These are phyloP conservation scores for Helobdella robusta DNA, from an alignment of 2,888 invertebrate genomes.

Conservation along the genomic window DNA sequence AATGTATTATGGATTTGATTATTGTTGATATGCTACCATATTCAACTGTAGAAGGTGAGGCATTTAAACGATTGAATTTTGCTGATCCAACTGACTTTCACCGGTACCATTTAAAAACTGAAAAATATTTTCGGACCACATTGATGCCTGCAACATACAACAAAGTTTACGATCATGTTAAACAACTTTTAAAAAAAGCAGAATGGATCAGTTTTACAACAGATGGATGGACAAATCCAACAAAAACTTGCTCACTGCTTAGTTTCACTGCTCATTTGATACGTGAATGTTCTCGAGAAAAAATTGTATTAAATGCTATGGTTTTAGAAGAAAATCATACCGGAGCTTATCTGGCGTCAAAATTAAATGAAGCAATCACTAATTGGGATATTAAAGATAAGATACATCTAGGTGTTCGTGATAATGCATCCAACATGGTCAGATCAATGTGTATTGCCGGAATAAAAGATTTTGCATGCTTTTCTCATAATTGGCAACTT, in stretches of 20 bases:
- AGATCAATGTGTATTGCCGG: neutral
- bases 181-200: neutral
- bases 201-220: neutral
- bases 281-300: too few relatives aligned
- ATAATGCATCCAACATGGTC: neutral
- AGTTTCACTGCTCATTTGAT: too few relatives aligned
- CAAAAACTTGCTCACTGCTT: too few relatives aligned
- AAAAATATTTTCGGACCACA: neutral
- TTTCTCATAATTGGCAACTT: neutral
- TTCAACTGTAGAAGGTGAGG: neutral
- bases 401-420: neutral
- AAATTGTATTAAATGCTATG: too few relatives aligned
- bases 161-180: neutral
- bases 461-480: neutral
- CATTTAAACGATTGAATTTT: neutral
- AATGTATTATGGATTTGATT: neutral
- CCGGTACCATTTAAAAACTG: neutral
- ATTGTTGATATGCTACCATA: conserved; percentile 1
- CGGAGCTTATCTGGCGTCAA: too few relatives aligned
- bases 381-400: neutral
- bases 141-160: neutral
- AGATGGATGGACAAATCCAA: neutral
- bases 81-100: neutral
- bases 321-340: too few relatives aligned
- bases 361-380: neutral